Evolutionary conservation across 2,113 vertebrate genomes (phyloP).

Genomic region (Phocoena sinus): DNA sequence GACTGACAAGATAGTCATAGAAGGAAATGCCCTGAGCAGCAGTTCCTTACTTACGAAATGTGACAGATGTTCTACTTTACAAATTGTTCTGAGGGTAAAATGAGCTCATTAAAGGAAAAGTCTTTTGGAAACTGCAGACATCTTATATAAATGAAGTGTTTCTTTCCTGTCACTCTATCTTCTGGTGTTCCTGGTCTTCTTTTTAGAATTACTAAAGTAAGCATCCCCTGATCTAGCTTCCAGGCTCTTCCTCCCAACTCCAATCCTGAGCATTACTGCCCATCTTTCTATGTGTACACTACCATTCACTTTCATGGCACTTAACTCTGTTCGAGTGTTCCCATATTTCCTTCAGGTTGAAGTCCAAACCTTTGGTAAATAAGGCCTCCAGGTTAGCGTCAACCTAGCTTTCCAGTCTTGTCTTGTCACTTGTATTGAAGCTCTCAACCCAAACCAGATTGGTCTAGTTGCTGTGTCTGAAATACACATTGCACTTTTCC

Average conservation of each 20-base stretch:
- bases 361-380: not conserved
- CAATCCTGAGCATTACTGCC: not conserved
- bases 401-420: not conserved
- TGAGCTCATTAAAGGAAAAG: not conserved
- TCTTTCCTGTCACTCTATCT: not conserved
- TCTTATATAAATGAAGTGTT: not conserved
- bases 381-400: not conserved
- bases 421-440: not conserved
- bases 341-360: not conserved
- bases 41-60: not conserved
- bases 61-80: not conserved
- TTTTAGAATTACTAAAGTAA: not conserved
- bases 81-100: not conserved
- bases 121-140: not conserved
- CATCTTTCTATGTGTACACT: not conserved
- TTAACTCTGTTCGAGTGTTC: not conserved
- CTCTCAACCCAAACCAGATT: not conserved
- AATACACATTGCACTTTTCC: not conserved
- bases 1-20: not conserved
- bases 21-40: not conserved
- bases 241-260: not conserved
- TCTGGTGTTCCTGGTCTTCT: not conserved
- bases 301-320: not conserved
- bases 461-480: not conserved
- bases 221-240: not conserved